These are phyloP conservation scores for Mandrillus leucophaeus DNA, from an alignment of 2,113 vertebrate species.

Conservation along the genomic window DNA sequence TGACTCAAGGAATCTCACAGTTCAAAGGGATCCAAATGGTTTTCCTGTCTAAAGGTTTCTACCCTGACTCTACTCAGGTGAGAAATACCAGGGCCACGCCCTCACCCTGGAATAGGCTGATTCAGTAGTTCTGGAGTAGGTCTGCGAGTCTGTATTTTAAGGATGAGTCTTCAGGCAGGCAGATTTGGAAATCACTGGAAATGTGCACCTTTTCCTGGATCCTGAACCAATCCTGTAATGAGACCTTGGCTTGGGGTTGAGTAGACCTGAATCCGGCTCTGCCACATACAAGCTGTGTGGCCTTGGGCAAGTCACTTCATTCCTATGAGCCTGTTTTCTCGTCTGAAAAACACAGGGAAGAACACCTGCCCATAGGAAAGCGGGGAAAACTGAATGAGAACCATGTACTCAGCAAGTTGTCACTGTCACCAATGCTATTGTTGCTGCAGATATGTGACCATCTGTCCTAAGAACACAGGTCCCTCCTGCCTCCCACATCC, in stretches of 20 bases:
- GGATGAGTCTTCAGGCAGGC: not conserved
- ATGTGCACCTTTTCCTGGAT: not conserved
- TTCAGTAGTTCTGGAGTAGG: not conserved
- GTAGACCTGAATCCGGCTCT: not conserved
- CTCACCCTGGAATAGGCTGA: not conserved
- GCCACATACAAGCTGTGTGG: not conserved
- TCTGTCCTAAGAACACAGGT: not conserved
- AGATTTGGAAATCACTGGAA: not conserved
- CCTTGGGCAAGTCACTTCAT: not conserved
- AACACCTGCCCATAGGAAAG: not conserved
- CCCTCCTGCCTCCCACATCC: not conserved
- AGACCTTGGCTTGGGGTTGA: not conserved
- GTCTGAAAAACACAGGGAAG: not conserved
- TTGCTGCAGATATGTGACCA: too few relatives aligned
- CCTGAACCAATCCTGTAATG: not conserved
- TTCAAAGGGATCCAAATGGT: too few relatives aligned
- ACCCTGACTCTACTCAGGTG: not conserved
- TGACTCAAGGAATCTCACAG: not conserved
- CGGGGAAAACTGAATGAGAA: not conserved
- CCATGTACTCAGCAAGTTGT: not conserved
- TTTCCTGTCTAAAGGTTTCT: not conserved
- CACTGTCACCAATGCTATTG: accelerated
- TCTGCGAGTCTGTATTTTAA: not conserved
- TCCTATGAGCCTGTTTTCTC: not conserved
- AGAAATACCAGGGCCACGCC: not conserved